Evolutionary conservation across 2,797 vertebrate genomes (phyloP).

Genomic region (Otolemur crassicaudatus): DNA sequence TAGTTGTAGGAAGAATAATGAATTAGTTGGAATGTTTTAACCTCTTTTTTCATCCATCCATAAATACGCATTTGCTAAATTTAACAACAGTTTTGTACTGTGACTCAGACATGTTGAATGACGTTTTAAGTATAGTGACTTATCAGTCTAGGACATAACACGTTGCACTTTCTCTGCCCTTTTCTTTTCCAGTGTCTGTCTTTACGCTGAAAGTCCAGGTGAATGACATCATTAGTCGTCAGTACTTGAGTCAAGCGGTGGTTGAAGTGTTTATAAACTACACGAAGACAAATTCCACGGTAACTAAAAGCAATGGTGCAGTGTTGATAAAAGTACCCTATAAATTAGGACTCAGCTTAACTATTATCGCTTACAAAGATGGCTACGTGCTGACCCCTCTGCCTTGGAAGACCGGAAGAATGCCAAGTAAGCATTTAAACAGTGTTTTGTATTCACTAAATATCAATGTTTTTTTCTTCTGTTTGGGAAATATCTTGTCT

Average conservation of each 20-base stretch:
- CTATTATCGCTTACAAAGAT: slow-evolving; percentile 90
- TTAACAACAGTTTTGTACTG: background rate
- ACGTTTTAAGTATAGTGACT: background rate
- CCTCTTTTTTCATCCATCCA: background rate
- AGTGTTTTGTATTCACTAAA: background rate
- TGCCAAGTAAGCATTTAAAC: slow-evolving; percentile 90
- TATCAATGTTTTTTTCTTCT: slow-evolving; percentile 46
- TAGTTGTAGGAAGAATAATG: background rate
- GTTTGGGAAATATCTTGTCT: slow-evolving; percentile 37
- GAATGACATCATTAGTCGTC: slow-evolving; percentile 89
- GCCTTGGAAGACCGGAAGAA: slow-evolving; percentile 90
- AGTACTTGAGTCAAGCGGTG: slow-evolving; percentile 86
- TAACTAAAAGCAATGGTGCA: slow-evolving; percentile 89
- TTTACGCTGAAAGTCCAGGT: slow-evolving; percentile 94
- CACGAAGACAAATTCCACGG: slow-evolving; percentile 87
- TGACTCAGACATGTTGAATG: background rate
- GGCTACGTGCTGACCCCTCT: slow-evolving; percentile 91
- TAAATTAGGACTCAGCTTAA: slow-evolving; percentile 87
- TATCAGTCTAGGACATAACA: background rate
- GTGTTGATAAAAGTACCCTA: slow-evolving; percentile 91
- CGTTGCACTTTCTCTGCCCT: background rate
- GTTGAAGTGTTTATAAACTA: slow-evolving; percentile 94
- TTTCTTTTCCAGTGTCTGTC: slow-evolving; percentile 81
- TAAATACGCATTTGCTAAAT: background rate
- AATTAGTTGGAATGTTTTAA: slow-evolving; percentile 18